Conservation (phyloP, 1,140 invertebrate species). For the Aphaenogaster rudis region DNA sequence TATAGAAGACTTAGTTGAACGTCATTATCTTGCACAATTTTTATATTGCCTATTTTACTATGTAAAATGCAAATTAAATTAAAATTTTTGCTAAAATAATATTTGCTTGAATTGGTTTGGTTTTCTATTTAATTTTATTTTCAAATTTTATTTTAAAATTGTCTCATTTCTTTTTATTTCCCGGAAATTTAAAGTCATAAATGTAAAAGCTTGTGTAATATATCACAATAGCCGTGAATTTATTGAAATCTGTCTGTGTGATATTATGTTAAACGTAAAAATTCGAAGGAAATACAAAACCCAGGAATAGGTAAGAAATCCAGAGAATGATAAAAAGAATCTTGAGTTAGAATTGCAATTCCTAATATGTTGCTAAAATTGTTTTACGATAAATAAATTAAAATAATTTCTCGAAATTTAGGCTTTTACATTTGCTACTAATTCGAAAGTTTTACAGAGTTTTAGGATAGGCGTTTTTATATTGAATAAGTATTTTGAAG, state of each 20-base stretch:
- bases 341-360: background rate
- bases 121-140: background rate
- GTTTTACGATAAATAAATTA: background rate
- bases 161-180: background rate
- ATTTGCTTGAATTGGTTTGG: background rate
- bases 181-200: background rate
- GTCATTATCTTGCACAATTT: background rate
- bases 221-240: background rate
- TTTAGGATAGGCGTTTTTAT: background rate
- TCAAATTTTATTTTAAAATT: background rate
- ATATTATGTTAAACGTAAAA: background rate
- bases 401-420: background rate
- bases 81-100: background rate
- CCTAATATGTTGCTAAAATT: background rate
- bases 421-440: background rate
- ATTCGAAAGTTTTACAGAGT: background rate
- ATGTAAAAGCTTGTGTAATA: background rate
- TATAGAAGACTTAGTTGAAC: background rate
- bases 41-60: background rate
- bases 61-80: background rate
- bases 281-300: background rate
- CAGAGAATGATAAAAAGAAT: background rate
- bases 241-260: background rate
- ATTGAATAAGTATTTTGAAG: background rate
- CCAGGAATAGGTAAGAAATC: background rate